These are phyloP conservation scores for Xiphydria camelus DNA, from an alignment of 2,888 invertebrate genomes.

Conservation along the genomic window DNA sequence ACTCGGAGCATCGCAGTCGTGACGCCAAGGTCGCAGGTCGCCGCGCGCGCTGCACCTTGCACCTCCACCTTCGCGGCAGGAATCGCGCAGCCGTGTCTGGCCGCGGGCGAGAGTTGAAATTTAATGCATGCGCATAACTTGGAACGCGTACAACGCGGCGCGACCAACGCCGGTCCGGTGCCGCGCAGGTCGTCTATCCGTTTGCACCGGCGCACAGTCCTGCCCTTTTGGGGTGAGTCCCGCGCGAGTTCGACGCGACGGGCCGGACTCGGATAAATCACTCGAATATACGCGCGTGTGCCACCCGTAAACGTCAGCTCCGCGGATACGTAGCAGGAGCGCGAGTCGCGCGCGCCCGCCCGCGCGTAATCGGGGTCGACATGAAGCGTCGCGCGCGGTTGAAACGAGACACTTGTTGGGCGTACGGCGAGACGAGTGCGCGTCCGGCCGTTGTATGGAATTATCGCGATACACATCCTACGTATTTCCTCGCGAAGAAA, in stretches of 20 bases:
- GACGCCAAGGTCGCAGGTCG: conserved; percentile 53
- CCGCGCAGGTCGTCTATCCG: not conserved
- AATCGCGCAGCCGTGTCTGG: conserved; percentile 40
- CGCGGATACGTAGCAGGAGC: too few relatives aligned
- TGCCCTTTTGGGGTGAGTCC: conserved; percentile 8
- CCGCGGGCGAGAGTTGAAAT: conserved; percentile 49
- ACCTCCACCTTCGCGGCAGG: conserved; percentile 40
- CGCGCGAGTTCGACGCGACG: not conserved
- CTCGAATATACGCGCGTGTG: not conserved
- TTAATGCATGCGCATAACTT: conserved; percentile 46
- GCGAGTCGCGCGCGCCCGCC: not conserved
- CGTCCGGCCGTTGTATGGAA: too few relatives aligned
- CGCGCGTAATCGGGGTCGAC: conserved; percentile 16
- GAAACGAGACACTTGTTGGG: conserved; percentile 9
- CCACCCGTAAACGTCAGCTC: not conserved
- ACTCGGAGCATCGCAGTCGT: conserved; percentile 35
- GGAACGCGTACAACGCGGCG: conserved; percentile 4
- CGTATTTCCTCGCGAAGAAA: too few relatives aligned
- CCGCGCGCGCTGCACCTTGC: conserved; percentile 50
- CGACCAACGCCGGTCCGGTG: not conserved
- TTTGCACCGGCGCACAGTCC: too few relatives aligned
- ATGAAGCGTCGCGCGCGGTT: conserved; percentile 1
- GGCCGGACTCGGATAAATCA: not conserved
- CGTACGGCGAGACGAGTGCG: too few relatives aligned
- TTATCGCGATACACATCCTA: too few relatives aligned